These are phyloP conservation scores for Solenodon paradoxus DNA, from an alignment of 2,113 vertebrate species.

Conservation along the genomic window DNA sequence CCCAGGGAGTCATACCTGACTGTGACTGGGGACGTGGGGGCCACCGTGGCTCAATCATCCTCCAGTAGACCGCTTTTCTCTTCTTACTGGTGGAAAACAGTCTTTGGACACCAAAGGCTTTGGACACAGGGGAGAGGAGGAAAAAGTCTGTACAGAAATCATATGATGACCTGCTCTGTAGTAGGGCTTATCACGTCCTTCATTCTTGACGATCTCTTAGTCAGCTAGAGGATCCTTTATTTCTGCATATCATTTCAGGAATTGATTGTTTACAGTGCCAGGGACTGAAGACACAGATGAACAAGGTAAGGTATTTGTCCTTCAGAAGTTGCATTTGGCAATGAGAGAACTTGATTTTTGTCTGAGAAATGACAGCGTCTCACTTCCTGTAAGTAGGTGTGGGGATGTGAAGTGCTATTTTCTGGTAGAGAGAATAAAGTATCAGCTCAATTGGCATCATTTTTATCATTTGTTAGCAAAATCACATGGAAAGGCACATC, in stretches of 20 bases:
- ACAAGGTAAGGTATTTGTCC: not conserved
- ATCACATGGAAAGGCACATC: not conserved
- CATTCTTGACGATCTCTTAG: not conserved
- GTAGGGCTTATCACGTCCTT: not conserved
- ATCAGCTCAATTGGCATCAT: not conserved
- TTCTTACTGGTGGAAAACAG: not conserved
- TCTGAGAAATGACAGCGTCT: constrained; percentile 9
- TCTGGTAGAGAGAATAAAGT: not conserved
- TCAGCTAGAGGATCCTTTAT: not conserved
- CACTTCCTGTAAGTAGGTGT: not conserved
- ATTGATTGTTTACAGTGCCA: not conserved
- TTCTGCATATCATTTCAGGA: not conserved
- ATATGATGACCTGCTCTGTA: not conserved
- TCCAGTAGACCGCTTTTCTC: not conserved
- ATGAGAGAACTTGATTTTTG: not conserved
- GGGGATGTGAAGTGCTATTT: not conserved
- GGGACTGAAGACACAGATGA: not conserved
- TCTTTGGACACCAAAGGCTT: not conserved
- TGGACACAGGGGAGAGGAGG: not conserved
- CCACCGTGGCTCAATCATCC: not conserved
- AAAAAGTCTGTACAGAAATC: not conserved
- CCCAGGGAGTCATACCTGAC: not conserved
- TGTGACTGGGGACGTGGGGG: not conserved
- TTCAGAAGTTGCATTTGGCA: not conserved
- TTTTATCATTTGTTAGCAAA: not conserved